Evolutionary conservation across 2,888 invertebrate species (phyloP).

Genomic region (Ceramica pisi): DNA sequence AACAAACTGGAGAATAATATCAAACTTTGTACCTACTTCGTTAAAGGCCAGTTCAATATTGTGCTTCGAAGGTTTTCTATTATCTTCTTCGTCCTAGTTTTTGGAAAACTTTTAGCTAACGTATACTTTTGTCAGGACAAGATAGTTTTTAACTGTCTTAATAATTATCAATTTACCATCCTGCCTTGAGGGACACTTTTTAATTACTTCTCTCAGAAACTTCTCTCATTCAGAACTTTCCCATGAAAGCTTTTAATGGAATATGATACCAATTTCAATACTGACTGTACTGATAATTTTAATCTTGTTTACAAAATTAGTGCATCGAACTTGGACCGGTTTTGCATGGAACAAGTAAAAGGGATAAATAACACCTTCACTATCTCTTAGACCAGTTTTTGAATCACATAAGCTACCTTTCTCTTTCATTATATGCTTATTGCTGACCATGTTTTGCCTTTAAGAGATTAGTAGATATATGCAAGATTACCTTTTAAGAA

Average conservation of each 20-base stretch:
- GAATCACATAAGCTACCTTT: slow-evolving; percentile 57
- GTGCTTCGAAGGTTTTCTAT: not conserved
- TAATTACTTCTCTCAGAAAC: too few relatives aligned
- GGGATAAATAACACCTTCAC: slow-evolving; percentile 62
- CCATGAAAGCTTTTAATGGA: not conserved
- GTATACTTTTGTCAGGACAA: not conserved
- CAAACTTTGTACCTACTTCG: not conserved
- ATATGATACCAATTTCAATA: not conserved
- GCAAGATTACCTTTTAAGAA: not conserved
- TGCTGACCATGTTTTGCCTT: slow-evolving; percentile 28
- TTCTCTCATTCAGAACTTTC: slow-evolving; percentile 14
- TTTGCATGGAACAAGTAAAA: slow-evolving; percentile 61
- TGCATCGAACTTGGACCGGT: slow-evolving; percentile 54
- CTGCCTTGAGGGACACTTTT: not conserved
- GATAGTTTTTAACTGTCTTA: slow-evolving; percentile 4
- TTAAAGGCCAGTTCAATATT: slow-evolving; percentile 21
- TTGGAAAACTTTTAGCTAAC: slow-evolving; percentile 1
- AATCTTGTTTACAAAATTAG: slow-evolving; percentile 33
- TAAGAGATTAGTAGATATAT: slow-evolving; percentile 20
- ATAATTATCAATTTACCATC: not conserved
- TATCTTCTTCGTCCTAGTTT: not conserved
- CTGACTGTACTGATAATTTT: not conserved
- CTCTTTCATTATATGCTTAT: slow-evolving; percentile 53
- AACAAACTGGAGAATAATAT: slow-evolving; percentile 1
- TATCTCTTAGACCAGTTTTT: slow-evolving; percentile 56